Percentiles rank a stretch among this genome's conserved stretches.
Evolutionary conservation across 1,140 invertebrate genomes (phyloP).

Genomic region (Neoseiulus cucumeris): DNA sequence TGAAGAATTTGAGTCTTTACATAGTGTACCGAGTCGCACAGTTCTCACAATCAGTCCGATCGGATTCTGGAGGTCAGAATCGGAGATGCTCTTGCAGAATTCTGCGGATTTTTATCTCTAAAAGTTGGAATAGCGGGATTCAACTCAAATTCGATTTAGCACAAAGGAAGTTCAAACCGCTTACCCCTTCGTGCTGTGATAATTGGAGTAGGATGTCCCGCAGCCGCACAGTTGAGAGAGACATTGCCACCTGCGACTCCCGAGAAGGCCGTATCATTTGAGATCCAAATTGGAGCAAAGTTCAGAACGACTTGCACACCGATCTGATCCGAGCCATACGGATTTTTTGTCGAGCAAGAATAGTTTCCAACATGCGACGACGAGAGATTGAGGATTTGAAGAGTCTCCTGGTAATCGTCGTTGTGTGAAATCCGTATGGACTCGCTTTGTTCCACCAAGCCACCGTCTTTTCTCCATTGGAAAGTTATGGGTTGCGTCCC

Average conservation of each 20-base stretch:
- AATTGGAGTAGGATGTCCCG: background rate
- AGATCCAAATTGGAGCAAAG: background rate
- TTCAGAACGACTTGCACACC: background rate
- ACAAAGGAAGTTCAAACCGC: background rate
- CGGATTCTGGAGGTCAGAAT: too few species aligned
- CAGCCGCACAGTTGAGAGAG: background rate
- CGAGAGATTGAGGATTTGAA: background rate
- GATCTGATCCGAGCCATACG: background rate
- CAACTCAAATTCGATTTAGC: background rate
- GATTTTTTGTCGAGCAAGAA: background rate
- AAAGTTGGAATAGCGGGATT: background rate
- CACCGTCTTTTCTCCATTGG: background rate
- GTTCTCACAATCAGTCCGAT: too few species aligned
- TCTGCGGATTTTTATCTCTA: background rate
- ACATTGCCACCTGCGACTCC: background rate
- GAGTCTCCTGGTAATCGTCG: conserved; percentile 4
- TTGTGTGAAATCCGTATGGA: background rate
- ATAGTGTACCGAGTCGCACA: too few species aligned
- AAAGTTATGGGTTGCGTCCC: background rate
- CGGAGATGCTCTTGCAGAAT: too few species aligned
- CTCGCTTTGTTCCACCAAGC: background rate
- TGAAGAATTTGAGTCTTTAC: too few species aligned
- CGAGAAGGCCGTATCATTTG: background rate
- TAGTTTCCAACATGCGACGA: background rate
- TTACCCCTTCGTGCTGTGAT: background rate